A percentile compares a stretch with the other conserved stretches of the same genome.
Evolutionary conservation across 1,140 invertebrate genomes (phyloP).

Genomic region (Drosophila serrata): DNA sequence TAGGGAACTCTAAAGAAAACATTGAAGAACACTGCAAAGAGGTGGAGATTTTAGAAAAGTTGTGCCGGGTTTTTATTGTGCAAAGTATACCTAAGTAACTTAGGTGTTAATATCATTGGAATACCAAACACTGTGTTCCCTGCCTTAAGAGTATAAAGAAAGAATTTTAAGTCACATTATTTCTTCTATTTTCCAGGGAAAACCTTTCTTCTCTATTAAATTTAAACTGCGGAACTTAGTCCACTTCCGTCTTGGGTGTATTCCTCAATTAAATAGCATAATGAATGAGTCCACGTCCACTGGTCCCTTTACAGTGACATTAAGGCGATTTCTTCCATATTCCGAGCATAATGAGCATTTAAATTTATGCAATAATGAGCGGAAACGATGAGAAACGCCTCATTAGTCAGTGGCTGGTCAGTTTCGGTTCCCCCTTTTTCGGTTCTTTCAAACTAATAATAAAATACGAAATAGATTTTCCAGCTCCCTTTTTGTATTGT

Average conservation of each 20-base stretch:
- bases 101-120: background rate
- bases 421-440: constrained; percentile 32
- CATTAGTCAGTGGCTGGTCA: constrained; percentile 59
- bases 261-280: constrained; percentile 26
- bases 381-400: constrained; percentile 75
- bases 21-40: background rate
- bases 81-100: background rate
- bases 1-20: background rate
- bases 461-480: constrained; percentile 73
- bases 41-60: background rate
- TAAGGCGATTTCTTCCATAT: constrained; percentile 60
- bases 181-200: background rate
- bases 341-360: constrained; percentile 34
- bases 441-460: constrained; percentile 31
- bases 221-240: background rate
- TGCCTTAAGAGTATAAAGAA: no score
- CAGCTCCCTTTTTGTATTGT: constrained; percentile 18
- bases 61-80: background rate
- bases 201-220: background rate
- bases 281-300: constrained; percentile 29
- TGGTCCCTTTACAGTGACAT: constrained; percentile 43
- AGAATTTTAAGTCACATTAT: background rate
- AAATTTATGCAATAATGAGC: constrained; percentile 62
- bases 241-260: constrained; percentile 2
- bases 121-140: no score